Conservation (phyloP, 2,113 vertebrate species). For the Fulmarus glacialis region DNA sequence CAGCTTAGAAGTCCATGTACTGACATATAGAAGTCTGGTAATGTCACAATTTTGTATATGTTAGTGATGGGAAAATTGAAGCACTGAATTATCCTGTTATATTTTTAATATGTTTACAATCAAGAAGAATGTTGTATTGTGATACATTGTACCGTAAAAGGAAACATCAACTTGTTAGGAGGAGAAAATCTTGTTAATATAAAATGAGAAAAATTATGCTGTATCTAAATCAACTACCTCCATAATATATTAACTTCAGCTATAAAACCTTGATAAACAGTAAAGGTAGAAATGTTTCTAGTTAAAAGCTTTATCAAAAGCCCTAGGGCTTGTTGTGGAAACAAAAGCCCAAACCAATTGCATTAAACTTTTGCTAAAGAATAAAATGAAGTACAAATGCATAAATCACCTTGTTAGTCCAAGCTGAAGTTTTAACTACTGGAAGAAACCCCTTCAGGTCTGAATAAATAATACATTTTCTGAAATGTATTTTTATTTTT, state of each 20-base stretch:
- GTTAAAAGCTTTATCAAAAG: conserved; percentile 51
- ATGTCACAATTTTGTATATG: not conserved
- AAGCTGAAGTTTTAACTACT: conserved; percentile 17
- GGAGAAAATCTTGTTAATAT: conserved; percentile 3
- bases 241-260: conserved; percentile 13
- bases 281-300: conserved; percentile 30
- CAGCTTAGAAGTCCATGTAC: not conserved
- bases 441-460: not conserved
- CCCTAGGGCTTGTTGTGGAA: not conserved
- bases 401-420: conserved; percentile 58
- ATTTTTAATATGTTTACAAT: not conserved
- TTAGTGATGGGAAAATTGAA: not conserved
- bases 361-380: conserved; percentile 30
- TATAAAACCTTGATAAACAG: conserved; percentile 28
- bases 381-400: conserved; percentile 5
- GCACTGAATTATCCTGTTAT: not conserved
- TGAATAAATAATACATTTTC: conserved; percentile 34
- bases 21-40: not conserved
- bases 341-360: conserved; percentile 15
- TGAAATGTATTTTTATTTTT: not conserved
- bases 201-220: conserved; percentile 32
- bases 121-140: not conserved
- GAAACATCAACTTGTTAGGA: not conserved
- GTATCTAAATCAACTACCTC: not conserved
- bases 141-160: not conserved